These are phyloP conservation scores for Xestoiulus laeticollis DNA, from an alignment of 2,888 invertebrate genomes.

Conservation along the genomic window DNA sequence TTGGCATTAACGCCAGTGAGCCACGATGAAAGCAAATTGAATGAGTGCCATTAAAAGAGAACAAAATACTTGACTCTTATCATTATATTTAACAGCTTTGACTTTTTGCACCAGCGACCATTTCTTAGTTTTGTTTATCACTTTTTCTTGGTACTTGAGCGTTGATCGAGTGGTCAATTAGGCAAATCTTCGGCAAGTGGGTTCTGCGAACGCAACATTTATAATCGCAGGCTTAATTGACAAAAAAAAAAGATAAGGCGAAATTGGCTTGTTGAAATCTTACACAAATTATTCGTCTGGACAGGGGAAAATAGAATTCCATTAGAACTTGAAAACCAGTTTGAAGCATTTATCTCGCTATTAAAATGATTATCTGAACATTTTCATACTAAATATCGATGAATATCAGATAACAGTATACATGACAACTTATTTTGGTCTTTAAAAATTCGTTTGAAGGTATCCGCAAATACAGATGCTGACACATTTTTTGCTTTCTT, in stretches of 20 bases:
- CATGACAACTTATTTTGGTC: neutral
- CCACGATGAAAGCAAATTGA: conserved; percentile 23
- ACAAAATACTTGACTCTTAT: conserved; percentile 43
- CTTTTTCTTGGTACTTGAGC: conserved; percentile 16
- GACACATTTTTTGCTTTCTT: neutral
- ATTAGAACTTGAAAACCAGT: neutral
- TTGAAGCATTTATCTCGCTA: neutral
- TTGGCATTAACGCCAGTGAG: neutral
- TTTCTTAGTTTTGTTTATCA: conserved; percentile 36
- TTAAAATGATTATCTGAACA: neutral
- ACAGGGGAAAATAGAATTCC: neutral
- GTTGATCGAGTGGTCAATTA: conserved; percentile 41
- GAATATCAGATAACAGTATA: neutral
- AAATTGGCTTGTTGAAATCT: neutral
- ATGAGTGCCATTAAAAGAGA: conserved; percentile 36
- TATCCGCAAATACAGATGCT: neutral
- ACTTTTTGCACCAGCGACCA: neutral
- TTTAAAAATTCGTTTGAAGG: neutral
- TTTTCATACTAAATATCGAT: neutral
- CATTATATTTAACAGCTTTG: conserved; percentile 39
- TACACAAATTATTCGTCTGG: neutral
- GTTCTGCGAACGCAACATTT: neutral
- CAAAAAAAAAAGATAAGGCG: neutral
- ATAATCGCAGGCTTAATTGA: neutral
- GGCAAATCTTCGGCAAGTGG: neutral